A percentile compares a stretch with the other conserved stretches of the same genome.
Evolutionary conservation across 2,888 invertebrate species (phyloP).

Genomic region (Eucera pruinosa): DNA sequence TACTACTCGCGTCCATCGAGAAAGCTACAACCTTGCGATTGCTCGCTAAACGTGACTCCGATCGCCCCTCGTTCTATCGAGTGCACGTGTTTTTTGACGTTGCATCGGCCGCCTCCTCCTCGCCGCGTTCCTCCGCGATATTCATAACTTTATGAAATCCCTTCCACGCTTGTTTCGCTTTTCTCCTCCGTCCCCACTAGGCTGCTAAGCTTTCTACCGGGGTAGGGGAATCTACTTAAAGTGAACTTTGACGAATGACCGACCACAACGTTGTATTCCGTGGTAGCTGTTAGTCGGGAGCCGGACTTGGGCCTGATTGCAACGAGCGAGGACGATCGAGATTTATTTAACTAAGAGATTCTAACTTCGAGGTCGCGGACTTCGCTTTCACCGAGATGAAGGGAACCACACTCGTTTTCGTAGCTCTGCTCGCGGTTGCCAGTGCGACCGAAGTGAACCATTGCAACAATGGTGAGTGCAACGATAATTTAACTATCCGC

Average conservation of each 20-base stretch:
- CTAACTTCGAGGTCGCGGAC: slow-evolving; percentile 15
- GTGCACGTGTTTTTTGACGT: neutral
- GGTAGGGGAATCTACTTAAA: slow-evolving; percentile 50
- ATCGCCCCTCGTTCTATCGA: neutral
- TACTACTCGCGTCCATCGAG: neutral
- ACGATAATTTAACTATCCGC: neutral
- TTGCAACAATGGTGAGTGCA: slow-evolving; percentile 70
- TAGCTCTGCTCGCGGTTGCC: slow-evolving; percentile 68
- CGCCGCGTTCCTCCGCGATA: neutral
- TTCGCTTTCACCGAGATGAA: slow-evolving; percentile 76
- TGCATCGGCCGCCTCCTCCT: neutral
- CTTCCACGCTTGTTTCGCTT: slow-evolving; percentile 33
- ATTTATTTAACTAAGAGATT: neutral
- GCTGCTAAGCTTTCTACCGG: neutral
- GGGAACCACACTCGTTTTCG: slow-evolving; percentile 74
- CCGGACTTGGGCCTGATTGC: slow-evolving; percentile 67
- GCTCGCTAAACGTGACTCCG: neutral
- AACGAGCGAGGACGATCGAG: slow-evolving; percentile 36
- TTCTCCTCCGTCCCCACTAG: slow-evolving; percentile 42
- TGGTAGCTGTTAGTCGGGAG: slow-evolving; percentile 69
- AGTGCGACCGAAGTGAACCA: slow-evolving; percentile 70
- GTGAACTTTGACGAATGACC: slow-evolving; percentile 53
- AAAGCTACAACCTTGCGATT: neutral
- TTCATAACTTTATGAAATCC: slow-evolving; percentile 40
- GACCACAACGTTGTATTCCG: slow-evolving; percentile 41